Base-by-base conservation (phyloP, 2,888 invertebrate genomes). In the Argynnis bischoffii region DNA sequence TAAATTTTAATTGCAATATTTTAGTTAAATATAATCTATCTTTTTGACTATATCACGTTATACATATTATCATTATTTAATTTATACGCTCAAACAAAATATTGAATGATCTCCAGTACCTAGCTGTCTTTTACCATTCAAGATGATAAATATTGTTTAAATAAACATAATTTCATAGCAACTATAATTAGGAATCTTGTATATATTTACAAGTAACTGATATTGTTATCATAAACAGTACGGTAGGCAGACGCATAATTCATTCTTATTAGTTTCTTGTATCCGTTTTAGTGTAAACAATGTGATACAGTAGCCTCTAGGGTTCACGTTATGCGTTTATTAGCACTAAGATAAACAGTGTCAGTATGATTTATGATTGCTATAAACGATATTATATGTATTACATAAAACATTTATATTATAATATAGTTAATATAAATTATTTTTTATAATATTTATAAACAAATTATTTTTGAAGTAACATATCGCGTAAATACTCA, bases 401-500 rank as follows among this genome's bases (percentile, higher is more conserved):
- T 35, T 35, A 35, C 35, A 35, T 35, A 35, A 2, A 11, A 41
- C 35, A 41, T 35, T 35, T 8, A 35, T 8, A 8, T 35, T 8
- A 35, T 26, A 26, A 26, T 26, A 26, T 26, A 26, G 4, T 26
- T 26, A 26, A 18, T 18, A 18, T 18, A n/a, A n/a, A n/a, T n/a
- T n/a, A n/a, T n/a, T n/a, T n/a, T n/a, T n/a, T n/a, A n/a, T n/a
- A n/a, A n/a, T n/a, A n/a, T n/a, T n/a, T n/a, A n/a, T n/a, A n/a
- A n/a, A n/a, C 26, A 26, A 26, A 35, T 35, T 35, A 50, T n/a
- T 50, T 50, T 50, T 50, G 50, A n/a, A 14, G n/a, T 48, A 48
- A 48, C n/a, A 48, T n/a, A 66, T 51, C 68, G 21, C 60, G 53
- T 41, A 21, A 26, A 18, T 55, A 84, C 82, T 76, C 87, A 96